A percentile compares a stretch with the other conserved stretches of the same genome.
These are phyloP conservation scores for Pangasius mekongensis DNA, from an alignment of 2,797 vertebrate genomes.

Conservation along the genomic window DNA sequence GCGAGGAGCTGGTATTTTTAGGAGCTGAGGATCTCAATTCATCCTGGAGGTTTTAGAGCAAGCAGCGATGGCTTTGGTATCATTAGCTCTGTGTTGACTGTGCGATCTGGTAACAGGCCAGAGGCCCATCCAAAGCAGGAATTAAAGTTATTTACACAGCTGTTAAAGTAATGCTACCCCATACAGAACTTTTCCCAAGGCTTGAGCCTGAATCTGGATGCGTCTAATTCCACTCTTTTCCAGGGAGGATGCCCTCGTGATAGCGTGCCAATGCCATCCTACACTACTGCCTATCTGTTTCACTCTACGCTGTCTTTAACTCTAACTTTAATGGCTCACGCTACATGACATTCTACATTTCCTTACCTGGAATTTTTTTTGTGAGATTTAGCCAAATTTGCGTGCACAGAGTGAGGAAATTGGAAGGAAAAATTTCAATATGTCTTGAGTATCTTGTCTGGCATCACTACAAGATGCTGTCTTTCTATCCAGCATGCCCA, in stretches of 20 bases:
- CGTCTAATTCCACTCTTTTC: constrained; percentile 55
- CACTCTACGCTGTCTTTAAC: neutral
- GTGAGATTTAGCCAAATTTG: neutral
- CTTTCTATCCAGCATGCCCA: constrained; percentile 33
- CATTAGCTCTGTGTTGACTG: constrained; percentile 66
- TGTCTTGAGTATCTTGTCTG: constrained; percentile 20
- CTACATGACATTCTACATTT: neutral
- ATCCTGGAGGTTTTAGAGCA: constrained; percentile 52
- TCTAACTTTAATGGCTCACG: neutral
- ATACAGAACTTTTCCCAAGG: constrained; percentile 61
- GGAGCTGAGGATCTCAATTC: constrained; percentile 36
- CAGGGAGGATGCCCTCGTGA: constrained; percentile 53
- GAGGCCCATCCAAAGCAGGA: constrained; percentile 65
- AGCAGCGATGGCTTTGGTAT: constrained; percentile 62
- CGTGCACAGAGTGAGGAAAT: neutral
- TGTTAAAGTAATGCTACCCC: constrained; percentile 75
- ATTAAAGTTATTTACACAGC: constrained; percentile 75
- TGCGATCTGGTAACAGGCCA: constrained; percentile 55
- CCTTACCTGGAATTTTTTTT: neutral
- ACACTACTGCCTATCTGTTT: constrained; percentile 40
- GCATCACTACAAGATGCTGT: constrained; percentile 30
- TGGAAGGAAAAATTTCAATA: constrained; percentile 29
- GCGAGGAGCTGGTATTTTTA: constrained; percentile 50
- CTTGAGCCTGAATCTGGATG: constrained; percentile 54
- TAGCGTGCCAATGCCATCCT: constrained; percentile 49